Evolutionary conservation across 1,140 invertebrate genomes (phyloP), one percentile per base, ranked within the genome.

Genomic region (Harlomillsia oculata): DNA sequence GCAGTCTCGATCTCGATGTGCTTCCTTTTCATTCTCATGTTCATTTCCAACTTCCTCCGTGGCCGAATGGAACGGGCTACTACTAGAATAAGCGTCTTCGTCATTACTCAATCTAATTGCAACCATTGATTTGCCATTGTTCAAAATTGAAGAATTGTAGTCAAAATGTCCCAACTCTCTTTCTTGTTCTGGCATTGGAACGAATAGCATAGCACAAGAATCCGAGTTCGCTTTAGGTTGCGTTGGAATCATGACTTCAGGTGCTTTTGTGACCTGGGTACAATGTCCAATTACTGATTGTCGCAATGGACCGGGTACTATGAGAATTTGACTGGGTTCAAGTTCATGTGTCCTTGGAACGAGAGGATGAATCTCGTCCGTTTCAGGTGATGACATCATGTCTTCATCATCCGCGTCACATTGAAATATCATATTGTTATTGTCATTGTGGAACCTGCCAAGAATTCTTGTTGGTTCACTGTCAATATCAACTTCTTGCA

Each of bases 21-120:
- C n/a, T n/a, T n/a, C n/a, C n/a, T n/a, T n/a, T 11, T 44, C 50
- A n/a, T 57, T 49, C 11, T 57, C 53, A 20, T 62, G 51, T 3
- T 49, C 60, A 49, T 57, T 45, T 8, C 36, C 53, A 39, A 40
- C 40, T 13, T 59, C 43, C 28, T 59, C 56, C 1, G 56, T 59
- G 11, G 60, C 60, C 14, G 60, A 63, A n/a, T 63, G 60, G 26
- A 63, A 63, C 14, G 60, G 60, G 23, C 60, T 63, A 21, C 56
- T 63, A 30, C 56, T 63, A 1, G 60, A 57, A 37, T 49, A 48
- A 14, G 53, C 44, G 8, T 57, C 55, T 0, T 62, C 56, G 9
- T 58, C 56, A 20, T 52, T 48, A 14, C 36, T 44, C 40, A 58
- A 20, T 28, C 56, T 41, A 8, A 58, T 30, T 20, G 46, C 36